Percentiles rank a stretch among this genome's conserved stretches.
phyloP scores from a whole-genome alignment of 2,113 vertebrate genomes.

The Salvator merianae region DNA sequence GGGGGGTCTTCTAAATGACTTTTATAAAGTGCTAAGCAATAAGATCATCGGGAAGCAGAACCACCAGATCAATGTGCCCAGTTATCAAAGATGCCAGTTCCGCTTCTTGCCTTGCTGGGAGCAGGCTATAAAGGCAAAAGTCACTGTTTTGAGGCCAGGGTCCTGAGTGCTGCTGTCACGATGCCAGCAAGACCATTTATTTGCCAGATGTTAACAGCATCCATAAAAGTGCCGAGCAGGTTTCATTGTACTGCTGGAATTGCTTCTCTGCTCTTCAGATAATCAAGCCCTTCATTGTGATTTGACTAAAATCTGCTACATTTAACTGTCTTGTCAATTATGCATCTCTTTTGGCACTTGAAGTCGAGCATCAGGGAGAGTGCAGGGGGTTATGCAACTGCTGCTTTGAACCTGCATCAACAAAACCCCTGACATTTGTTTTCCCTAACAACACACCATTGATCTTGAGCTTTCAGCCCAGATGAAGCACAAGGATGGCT shows the following conservation, averaged over 20 bases:
- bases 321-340: slow-evolving; percentile 40
- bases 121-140: slow-evolving; percentile 14
- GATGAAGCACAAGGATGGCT: slow-evolving; percentile 7
- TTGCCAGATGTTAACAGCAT: slow-evolving; percentile 35
- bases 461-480: neutral
- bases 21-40: slow-evolving; percentile 18
- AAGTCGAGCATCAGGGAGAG: slow-evolving; percentile 35
- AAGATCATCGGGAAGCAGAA: neutral
- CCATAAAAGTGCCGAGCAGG: slow-evolving; percentile 13
- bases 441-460: slow-evolving; percentile 39
- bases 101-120: slow-evolving; percentile 14
- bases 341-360: slow-evolving; percentile 27
- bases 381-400: slow-evolving; percentile 15
- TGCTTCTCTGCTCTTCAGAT: slow-evolving; percentile 38
- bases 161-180: neutral
- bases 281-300: slow-evolving; percentile 19
- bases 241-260: neutral
- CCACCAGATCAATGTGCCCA: neutral
- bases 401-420: slow-evolving; percentile 30
- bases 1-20: neutral
- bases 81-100: neutral
- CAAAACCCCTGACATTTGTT: slow-evolving; percentile 18
- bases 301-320: slow-evolving; percentile 35
- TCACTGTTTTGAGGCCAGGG: neutral
- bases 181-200: slow-evolving; percentile 29